A percentile compares a stretch with the other conserved stretches of the same genome.
Evolutionary conservation across 1,140 invertebrate species (phyloP).

Genomic region (Trichomalopsis sarcophagae): DNA sequence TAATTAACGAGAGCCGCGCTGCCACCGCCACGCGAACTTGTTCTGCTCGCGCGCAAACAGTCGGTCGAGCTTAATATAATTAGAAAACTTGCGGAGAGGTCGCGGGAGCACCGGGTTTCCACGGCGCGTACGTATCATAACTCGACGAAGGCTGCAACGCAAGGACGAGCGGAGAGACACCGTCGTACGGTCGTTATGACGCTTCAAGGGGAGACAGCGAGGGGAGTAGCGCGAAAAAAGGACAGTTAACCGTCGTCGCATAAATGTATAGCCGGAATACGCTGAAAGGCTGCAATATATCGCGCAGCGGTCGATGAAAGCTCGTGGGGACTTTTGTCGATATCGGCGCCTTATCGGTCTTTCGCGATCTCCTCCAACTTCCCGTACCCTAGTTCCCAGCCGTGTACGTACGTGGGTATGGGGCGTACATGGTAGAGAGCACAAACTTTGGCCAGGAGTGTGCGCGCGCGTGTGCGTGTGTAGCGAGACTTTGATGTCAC

Average conservation of each 20-base stretch:
- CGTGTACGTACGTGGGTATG: not conserved
- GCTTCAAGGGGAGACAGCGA: too few relatives aligned
- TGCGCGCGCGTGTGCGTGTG: not conserved
- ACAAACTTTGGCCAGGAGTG: not conserved
- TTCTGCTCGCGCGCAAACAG: not conserved
- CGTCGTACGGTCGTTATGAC: too few relatives aligned
- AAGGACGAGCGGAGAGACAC: not conserved
- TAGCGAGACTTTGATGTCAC: not conserved
- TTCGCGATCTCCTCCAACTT: conserved; percentile 39
- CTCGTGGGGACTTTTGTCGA: conserved; percentile 45
- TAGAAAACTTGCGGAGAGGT: not conserved
- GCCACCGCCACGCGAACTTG: not conserved
- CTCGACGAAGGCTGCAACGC: not conserved
- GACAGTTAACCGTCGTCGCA: too few relatives aligned
- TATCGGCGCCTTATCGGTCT: conserved; percentile 45
- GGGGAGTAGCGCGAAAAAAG: too few relatives aligned
- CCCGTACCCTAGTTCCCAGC: not conserved
- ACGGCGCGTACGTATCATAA: not conserved
- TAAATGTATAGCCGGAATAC: not conserved
- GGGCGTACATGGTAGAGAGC: not conserved
- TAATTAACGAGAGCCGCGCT: conserved; percentile 15
- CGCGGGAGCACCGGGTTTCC: not conserved
- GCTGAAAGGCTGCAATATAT: not conserved
- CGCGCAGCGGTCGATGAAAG: conserved; percentile 40
- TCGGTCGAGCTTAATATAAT: conserved; percentile 4